Evolutionary conservation across 2,888 invertebrate genomes (phyloP), one percentile per base, ranked within the genome.

Genomic region (Eugnorisma glareosa): DNA sequence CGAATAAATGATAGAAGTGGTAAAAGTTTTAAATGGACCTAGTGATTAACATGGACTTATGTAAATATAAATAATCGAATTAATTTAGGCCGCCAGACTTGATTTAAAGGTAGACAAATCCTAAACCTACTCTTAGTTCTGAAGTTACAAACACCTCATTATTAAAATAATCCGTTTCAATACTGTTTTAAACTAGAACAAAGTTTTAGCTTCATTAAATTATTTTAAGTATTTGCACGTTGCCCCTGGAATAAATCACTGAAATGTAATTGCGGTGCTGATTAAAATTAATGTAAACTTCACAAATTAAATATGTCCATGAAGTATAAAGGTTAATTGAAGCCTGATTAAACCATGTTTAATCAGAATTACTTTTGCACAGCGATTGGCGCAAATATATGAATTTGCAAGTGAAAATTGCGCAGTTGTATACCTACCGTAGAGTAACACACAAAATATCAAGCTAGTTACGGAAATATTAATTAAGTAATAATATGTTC

Each of bases 201-300:
- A 77, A 84, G 64, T 71, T 77, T 68, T 40, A 57, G 73, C 63
- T 79, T 37, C 21, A 67, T 70, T 59, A 43, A 57, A 35, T 75
- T 70, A 37, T 66, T 73, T 59, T 8, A 59, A 67, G 67, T 40
- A 21, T 13, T 71, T 45, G 13, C 70, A 40, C 40, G 40, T 40
- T 40, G 7, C 1, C 73, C 13, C 31, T 21, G 18, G 2, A 70
- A 64, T 72, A 67, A 69, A 64, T 71, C 11, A 28, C 2, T 64
- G 18, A 61, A 57, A 74, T 43, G 18, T n/a, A 0, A 61, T 66
- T 45, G 8, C 28, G 66, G 24, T 43, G 59, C 35, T 61, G 18
- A 63, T 67, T 75, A 21, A 73, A 69, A 67, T 54, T 31, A 59
- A 48, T 24, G 24, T 54, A 35, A 57, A 75, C 24, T 68, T 48